Base-by-base conservation (phyloP, 2,113 vertebrate genomes). In the Sylvilagus bachmani region DNA sequence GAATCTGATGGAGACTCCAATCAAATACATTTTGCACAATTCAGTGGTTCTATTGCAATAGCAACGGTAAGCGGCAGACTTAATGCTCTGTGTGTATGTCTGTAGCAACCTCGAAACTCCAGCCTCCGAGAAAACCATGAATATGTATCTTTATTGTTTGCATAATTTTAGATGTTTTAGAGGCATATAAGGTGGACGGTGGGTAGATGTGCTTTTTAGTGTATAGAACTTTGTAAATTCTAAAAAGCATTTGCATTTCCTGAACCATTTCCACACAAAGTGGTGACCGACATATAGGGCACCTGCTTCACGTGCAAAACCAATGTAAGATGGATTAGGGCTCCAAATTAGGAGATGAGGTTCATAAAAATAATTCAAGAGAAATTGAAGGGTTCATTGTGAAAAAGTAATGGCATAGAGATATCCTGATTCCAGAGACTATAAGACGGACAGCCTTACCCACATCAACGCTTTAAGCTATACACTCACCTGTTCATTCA, bases 101-200 rank as follows among this genome's bases (percentile, higher is more conserved):
- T 38, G 3, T 66, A 64, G 19, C 36, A n/a, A 29, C 51, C 25
- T 75, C 75, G 33, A 58, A 69, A 36, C 62, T 67, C 53, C 36
- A 62, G 31, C 51, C 22, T 89, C 66, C 73, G 55, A 53, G 14
- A 44, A 44, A 44, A 44, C 38, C 38, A 44, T 44, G 38, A 44
- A 44, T 44, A 44, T 44, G 6, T 44, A 44, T 44, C 38, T 44
- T 44, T 44, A 44, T 44, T 6, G 38, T 44, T 44, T 44, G 38
- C 38, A 44, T 44, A 75, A 69, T n/a, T 86, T 62, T 69, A 89
- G 29, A 55, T 85, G 71, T 66, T 91, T 89, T 74, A 91, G 51
- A n/a, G 51, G 29, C 73, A 74, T 38, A 36, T 91, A 84, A 77
- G 78, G 33, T 67, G 29, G 33, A 24, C 44, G 12, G 38, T 71